phyloP scores from a whole-genome alignment of 2,888 invertebrate genomes.

The Mesorhabditis spiculigera region DNA sequence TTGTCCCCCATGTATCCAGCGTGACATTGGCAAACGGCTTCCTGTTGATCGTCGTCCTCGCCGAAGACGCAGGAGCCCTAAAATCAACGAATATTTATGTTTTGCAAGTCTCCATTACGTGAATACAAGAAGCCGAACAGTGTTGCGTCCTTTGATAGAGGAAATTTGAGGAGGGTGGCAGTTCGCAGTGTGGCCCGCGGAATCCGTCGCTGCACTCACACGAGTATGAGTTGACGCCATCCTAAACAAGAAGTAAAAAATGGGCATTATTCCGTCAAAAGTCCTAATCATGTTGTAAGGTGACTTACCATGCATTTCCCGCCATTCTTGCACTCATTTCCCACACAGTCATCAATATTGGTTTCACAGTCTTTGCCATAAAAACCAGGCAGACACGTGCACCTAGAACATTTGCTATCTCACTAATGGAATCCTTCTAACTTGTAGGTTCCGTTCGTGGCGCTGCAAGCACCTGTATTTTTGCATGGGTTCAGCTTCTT shows the following conservation, averaged over 20 bases:
- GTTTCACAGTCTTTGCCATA: slow-evolving; percentile 29
- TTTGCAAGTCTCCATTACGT: slow-evolving; percentile 64
- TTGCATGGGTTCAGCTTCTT: slow-evolving; percentile 88
- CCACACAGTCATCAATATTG: slow-evolving; percentile 81
- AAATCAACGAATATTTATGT: slow-evolving; percentile 10
- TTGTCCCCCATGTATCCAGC: slow-evolving; percentile 80
- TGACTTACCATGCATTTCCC: slow-evolving; percentile 72
- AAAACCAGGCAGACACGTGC: slow-evolving; percentile 33
- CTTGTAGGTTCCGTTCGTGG: slow-evolving; percentile 65
- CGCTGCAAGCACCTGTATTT: slow-evolving; percentile 83
- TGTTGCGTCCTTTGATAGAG: slow-evolving; percentile 68
- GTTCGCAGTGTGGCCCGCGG: slow-evolving; percentile 89
- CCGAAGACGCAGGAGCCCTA: slow-evolving; percentile 67
- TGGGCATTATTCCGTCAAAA: neutral
- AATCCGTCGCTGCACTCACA: slow-evolving; percentile 85
- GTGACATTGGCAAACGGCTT: slow-evolving; percentile 72
- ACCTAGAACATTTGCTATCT: slow-evolving; percentile 17
- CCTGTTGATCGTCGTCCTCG: slow-evolving; percentile 61
- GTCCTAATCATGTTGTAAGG: neutral
- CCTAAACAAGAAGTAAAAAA: slow-evolving; percentile 59
- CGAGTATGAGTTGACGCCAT: slow-evolving; percentile 88
- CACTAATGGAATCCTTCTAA: slow-evolving; percentile 8
- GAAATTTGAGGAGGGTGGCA: slow-evolving; percentile 68
- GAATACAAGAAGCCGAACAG: slow-evolving; percentile 91
- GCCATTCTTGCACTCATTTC: slow-evolving; percentile 85